Conservation (phyloP, 2,888 invertebrate species). For the Ethmia dodecea region DNA sequence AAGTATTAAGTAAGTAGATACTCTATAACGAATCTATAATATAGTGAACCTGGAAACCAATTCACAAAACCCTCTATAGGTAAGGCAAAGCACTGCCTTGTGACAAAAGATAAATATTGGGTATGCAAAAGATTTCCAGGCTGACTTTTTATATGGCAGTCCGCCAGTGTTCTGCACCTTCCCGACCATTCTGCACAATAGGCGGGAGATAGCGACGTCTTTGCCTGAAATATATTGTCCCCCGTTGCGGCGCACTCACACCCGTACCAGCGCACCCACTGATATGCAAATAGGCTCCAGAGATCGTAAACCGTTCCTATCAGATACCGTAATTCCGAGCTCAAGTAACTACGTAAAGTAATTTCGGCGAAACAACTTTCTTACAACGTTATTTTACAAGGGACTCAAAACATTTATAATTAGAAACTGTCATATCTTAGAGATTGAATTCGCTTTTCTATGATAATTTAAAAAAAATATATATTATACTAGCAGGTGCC, state of each 20-base stretch:
- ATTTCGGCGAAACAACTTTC: slow-evolving; percentile 27
- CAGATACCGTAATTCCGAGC: slow-evolving; percentile 61
- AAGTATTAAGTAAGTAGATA: too few relatives aligned
- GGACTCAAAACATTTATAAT: too few relatives aligned
- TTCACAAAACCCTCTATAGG: too few relatives aligned
- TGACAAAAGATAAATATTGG: background rate
- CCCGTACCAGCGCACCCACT: slow-evolving; percentile 42
- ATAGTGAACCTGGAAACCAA: too few relatives aligned
- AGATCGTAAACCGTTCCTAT: slow-evolving; percentile 69
- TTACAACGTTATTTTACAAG: slow-evolving; percentile 17
- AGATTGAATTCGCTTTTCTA: too few relatives aligned
- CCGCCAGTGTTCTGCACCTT: slow-evolving; percentile 25
- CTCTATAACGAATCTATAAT: too few relatives aligned
- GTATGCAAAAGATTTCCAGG: slow-evolving; percentile 1
- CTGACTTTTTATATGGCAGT: slow-evolving; percentile 9
- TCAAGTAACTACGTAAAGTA: slow-evolving; percentile 39
- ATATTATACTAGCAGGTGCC: too few relatives aligned
- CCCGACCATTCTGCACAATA: slow-evolving; percentile 46
- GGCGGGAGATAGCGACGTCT: slow-evolving; percentile 58
- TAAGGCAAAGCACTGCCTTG: too few relatives aligned
- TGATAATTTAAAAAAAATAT: too few relatives aligned
- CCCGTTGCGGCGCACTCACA: slow-evolving; percentile 41
- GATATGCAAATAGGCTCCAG: slow-evolving; percentile 68
- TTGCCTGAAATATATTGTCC: slow-evolving; percentile 62
- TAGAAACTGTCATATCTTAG: too few relatives aligned